Conservation (phyloP, 2,113 vertebrate genomes). For the Brachyhypopomus gauderio region DNA sequence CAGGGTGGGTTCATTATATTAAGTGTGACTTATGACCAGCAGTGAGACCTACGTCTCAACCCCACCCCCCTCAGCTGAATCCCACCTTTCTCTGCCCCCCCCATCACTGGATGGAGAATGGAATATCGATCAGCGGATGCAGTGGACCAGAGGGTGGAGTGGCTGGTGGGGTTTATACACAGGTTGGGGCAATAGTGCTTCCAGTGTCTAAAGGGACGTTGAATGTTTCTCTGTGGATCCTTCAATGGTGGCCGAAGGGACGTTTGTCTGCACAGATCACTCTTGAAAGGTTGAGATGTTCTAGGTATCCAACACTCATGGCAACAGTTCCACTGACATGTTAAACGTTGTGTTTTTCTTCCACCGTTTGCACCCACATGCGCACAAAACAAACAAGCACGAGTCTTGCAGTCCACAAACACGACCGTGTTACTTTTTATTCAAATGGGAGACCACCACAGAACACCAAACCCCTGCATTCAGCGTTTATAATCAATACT, state of each 20-base stretch:
- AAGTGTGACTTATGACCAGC: too few relatives aligned
- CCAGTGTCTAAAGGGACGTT: too few relatives aligned
- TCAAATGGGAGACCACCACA: background rate
- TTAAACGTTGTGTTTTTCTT: too few relatives aligned
- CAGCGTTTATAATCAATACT: background rate
- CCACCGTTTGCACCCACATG: background rate
- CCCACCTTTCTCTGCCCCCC: background rate
- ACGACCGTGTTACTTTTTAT: background rate
- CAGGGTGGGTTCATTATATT: too few relatives aligned
- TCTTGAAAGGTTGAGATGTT: too few relatives aligned
- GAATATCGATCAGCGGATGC: slow-evolving; percentile 20
- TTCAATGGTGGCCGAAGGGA: too few relatives aligned
- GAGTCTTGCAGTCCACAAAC: background rate
- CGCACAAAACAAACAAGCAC: background rate
- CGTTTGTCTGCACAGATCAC: too few relatives aligned
- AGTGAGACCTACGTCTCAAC: background rate
- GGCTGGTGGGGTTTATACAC: background rate
- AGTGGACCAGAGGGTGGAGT: background rate
- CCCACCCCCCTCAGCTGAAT: background rate
- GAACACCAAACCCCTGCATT: background rate
- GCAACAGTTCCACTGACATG: too few relatives aligned
- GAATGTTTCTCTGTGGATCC: too few relatives aligned
- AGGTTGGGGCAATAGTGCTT: too few relatives aligned
- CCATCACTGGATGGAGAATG: background rate
- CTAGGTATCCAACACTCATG: too few relatives aligned